These are phyloP conservation scores for Hoplodrina blanda DNA, from an alignment of 2,888 invertebrate species.

Conservation along the genomic window DNA sequence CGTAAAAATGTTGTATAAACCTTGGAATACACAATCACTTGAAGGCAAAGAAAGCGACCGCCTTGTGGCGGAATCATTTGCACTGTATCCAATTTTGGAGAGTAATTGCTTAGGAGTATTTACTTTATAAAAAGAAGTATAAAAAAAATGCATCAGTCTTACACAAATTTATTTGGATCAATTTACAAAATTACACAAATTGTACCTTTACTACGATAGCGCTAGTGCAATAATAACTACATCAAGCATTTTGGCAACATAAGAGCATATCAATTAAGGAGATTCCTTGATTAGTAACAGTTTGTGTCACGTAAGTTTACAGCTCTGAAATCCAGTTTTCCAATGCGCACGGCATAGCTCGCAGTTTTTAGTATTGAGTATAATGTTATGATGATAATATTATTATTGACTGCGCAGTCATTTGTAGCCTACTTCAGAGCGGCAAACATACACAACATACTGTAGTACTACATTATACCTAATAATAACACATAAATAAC, in stretches of 20 bases:
- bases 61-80: too few species aligned
- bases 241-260: constrained; percentile 77
- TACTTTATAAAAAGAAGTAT: background rate
- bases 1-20: too few species aligned
- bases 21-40: too few species aligned
- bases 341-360: background rate
- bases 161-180: constrained; percentile 81
- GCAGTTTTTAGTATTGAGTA: background rate
- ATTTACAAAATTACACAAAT: constrained; percentile 83
- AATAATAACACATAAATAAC: constrained; percentile 66
- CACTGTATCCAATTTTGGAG: background rate
- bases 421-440: background rate
- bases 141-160: constrained; percentile 69
- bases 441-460: background rate
- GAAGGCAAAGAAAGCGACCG: too few species aligned
- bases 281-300: constrained; percentile 32
- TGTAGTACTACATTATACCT: constrained; percentile 33
- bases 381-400: too few species aligned
- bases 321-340: background rate
- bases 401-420: too few species aligned
- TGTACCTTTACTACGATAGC: constrained; percentile 67
- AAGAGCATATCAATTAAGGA: constrained; percentile 59
- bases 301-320: background rate
- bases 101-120: too few species aligned
- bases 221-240: constrained; percentile 72